A percentile compares a stretch with the other conserved stretches of the same genome.
Evolutionary conservation across 2,888 invertebrate species (phyloP).

Genomic region (Parnassius smintheus): DNA sequence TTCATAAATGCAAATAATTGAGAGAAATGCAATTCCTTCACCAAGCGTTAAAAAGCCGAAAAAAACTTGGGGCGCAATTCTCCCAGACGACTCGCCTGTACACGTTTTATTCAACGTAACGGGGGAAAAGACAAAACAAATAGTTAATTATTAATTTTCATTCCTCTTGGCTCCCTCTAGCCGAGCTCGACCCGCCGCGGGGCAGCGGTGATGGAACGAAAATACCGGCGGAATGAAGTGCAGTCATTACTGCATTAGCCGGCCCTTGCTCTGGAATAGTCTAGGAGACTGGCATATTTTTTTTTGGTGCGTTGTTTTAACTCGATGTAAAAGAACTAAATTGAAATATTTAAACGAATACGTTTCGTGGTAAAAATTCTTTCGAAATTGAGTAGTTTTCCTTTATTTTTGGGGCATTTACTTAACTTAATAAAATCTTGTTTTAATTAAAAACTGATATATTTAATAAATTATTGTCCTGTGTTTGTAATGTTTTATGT

Average conservation of each 20-base stretch:
- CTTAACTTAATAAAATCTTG: too few species aligned
- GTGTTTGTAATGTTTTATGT: too few species aligned
- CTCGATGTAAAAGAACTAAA: not conserved
- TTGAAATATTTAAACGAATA: not conserved
- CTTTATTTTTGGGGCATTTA: not conserved
- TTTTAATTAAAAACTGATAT: too few species aligned
- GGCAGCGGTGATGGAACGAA: conserved; percentile 47
- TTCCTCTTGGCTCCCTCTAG: conserved; percentile 18
- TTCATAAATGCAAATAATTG: conserved; percentile 5
- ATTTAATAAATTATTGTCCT: too few species aligned
- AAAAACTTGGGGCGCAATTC: conserved; percentile 7
- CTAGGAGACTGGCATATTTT: conserved; percentile 30
- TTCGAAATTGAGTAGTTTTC: not conserved
- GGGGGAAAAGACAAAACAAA: conserved; percentile 22
- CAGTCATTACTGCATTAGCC: conserved; percentile 61
- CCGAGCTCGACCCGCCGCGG: conserved; percentile 33
- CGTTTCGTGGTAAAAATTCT: not conserved
- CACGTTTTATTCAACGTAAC: conserved; percentile 16
- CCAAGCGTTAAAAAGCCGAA: conserved; percentile 6
- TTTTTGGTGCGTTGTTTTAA: conserved; percentile 7
- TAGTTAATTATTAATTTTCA: conserved; percentile 33
- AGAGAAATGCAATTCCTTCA: conserved; percentile 15
- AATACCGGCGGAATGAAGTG: conserved; percentile 48
- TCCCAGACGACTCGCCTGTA: conserved; percentile 5
- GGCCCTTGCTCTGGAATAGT: conserved; percentile 36